Evolutionary conservation across 2,888 invertebrate species (phyloP).

Genomic region (Orchestes rusci): DNA sequence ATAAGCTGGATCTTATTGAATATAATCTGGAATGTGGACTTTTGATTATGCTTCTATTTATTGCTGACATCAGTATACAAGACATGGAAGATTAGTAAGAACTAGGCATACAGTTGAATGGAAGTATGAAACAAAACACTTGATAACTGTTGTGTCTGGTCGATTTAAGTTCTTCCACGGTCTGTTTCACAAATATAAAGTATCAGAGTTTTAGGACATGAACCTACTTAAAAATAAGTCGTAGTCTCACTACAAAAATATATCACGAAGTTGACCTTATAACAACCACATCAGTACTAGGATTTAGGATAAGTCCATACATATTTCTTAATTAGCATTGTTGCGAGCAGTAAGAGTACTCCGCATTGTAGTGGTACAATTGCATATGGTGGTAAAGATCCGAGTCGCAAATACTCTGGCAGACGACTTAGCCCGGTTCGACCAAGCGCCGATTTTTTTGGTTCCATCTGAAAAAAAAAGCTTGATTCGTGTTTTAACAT

Average conservation of each 20-base stretch:
- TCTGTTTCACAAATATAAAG: no score
- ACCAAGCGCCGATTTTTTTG: constrained; percentile 42
- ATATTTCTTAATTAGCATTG: constrained; percentile 27
- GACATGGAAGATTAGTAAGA: no score
- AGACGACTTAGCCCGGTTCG: constrained; percentile 40
- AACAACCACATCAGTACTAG: constrained; percentile 7
- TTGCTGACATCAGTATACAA: no score
- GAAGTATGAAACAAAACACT: no score
- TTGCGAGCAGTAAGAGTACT: constrained; percentile 39
- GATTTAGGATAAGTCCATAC: constrained; percentile 10
- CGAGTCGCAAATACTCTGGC: constrained; percentile 42
- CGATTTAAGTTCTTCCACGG: no score
- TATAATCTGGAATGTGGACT: no score
- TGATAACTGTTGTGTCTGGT: no score
- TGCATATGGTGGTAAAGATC: constrained; percentile 44
- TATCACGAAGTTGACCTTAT: constrained; percentile 9
- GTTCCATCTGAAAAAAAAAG: constrained; percentile 39
- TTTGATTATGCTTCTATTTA: no score
- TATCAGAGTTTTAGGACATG: no score
- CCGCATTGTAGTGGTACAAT: constrained; percentile 43
- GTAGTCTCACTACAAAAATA: background rate
- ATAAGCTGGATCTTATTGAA: no score
- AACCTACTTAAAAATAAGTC: no score
- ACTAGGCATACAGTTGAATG: no score
- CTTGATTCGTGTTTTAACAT: constrained; percentile 1